Percentiles rank a stretch among this genome's conserved stretches.
These are phyloP conservation scores for Toxotes chatareus DNA, from an alignment of 2,113 vertebrate genomes.

Conservation along the genomic window DNA sequence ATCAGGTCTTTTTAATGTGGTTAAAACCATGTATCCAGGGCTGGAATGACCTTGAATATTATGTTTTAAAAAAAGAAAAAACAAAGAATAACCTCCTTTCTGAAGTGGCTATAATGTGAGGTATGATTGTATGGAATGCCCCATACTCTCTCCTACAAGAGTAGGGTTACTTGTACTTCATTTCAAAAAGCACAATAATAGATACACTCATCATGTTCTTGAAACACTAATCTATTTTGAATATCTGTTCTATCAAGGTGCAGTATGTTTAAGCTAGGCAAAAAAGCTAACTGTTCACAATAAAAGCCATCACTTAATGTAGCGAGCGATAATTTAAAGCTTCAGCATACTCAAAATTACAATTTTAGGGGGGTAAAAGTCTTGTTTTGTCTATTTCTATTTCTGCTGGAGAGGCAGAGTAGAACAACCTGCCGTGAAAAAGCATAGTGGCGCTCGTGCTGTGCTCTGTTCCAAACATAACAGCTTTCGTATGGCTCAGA, in stretches of 20 bases:
- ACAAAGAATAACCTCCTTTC: neutral
- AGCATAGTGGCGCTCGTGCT: conserved; percentile 52
- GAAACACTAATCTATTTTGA: neutral
- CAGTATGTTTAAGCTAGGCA: neutral
- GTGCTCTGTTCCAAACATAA: conserved; percentile 63
- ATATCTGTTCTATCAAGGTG: neutral
- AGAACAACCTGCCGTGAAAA: conserved; percentile 65
- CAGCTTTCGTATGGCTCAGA: conserved; percentile 69
- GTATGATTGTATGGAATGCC: neutral
- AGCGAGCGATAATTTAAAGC: neutral
- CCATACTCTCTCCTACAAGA: neutral
- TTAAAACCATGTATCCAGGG: neutral
- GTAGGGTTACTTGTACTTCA: neutral
- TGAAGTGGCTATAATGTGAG: neutral
- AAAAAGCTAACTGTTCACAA: neutral
- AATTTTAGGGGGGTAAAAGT: neutral
- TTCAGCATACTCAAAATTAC: neutral
- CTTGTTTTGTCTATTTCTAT: conserved; percentile 8
- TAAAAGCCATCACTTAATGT: neutral
- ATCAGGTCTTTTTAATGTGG: too few species aligned
- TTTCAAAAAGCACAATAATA: neutral
- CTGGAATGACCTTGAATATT: neutral
- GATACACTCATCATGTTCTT: neutral
- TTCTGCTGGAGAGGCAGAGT: conserved; percentile 18
- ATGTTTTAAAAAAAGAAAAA: neutral